Evolutionary conservation across 2,113 vertebrate genomes (phyloP), one percentile per base, ranked within the genome.

Genomic region (Lucifuga dentata): DNA sequence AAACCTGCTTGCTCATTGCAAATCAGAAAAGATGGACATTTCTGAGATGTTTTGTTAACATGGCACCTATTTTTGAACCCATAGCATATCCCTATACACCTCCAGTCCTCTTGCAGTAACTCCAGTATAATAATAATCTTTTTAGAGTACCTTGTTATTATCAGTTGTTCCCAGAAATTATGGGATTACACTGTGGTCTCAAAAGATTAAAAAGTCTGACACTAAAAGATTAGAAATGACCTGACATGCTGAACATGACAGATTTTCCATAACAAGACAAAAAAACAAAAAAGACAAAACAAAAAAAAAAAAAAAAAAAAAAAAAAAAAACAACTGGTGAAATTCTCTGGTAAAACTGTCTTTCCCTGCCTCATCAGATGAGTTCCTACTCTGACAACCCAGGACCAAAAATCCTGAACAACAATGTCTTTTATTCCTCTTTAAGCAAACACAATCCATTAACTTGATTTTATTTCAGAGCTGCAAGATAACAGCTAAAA

Each of bases 151-250:
- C 66, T 53, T 62, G 55, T 76, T 65, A 75, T 76, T 71, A 83
- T 85, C 76, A 86, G 87, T 85, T 81, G 65, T 73, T 82, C 65
- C 68, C 56, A 73, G 60, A 86, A 84, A 88, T 76, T 75, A 83
- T 60, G 50, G 74, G 88, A 90, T 90, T 90, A 90, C 76, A 86
- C 78, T 68, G 61, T 62, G 67, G 66, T 43, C 60, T 38, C 2
- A 11, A 73, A 78, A 84, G 84, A 90, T 88, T 87, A 87, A 83
- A 86, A 81, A 76, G 70, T 76, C 66, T 11, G 66, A 79, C 74
- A 80, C 76, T 60, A 80, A 85, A 80, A 85, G 88, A 83, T 90
- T 86, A 88, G 51, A 62, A 73, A 63, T 86, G 83, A 87, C 80
- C 86, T 19, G 68, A 81, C 79, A 73, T 74, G 71, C 65, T 63